Conservation (phyloP, 2,113 vertebrate genomes). For the Empidonax traillii region DNA sequence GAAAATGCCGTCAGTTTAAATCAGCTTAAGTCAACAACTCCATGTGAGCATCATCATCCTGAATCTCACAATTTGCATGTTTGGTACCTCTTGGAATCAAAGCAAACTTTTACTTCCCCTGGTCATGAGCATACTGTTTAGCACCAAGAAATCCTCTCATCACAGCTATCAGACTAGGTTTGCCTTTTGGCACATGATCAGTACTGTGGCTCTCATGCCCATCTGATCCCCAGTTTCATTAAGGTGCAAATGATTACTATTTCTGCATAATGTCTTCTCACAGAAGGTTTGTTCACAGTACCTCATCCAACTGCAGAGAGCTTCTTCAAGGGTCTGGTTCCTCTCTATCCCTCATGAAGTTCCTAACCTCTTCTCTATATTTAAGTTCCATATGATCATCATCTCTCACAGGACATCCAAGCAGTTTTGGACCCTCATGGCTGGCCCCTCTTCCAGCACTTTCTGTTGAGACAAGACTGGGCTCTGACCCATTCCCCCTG, state of each 20-base stretch:
- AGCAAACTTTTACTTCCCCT: not conserved
- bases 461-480: not conserved
- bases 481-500: not conserved
- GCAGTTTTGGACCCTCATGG: not conserved
- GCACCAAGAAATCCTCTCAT: not conserved
- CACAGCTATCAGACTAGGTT: not conserved
- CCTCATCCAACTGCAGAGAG: not conserved
- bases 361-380: not conserved
- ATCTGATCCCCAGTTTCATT: not conserved
- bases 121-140: not conserved
- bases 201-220: not conserved
- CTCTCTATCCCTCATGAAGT: not conserved
- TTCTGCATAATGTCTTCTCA: not conserved
- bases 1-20: not conserved
- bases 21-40: not conserved
- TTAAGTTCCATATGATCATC: not conserved
- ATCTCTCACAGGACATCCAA: not conserved
- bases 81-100: not conserved
- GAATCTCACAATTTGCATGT: not conserved
- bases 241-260: not conserved
- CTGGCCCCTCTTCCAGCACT: not conserved
- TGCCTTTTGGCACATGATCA: not conserved
- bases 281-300: not conserved
- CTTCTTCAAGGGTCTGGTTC: not conserved
- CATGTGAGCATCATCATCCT: not conserved